Evolutionary conservation across 2,888 invertebrate genomes (phyloP).

Genomic region (Ornithoptera alexandrae): DNA sequence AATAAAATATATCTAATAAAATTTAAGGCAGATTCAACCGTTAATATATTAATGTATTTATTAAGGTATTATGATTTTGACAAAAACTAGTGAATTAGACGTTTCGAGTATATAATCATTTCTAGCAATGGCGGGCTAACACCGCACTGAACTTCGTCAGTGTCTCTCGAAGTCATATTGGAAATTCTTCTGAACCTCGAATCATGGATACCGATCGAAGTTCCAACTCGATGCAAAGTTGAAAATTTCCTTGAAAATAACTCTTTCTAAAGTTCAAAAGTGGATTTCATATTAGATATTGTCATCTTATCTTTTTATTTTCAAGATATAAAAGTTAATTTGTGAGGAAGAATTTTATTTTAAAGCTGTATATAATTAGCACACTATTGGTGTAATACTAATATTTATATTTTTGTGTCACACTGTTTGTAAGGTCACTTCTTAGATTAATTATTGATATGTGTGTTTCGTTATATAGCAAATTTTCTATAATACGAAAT

Average conservation of each 20-base stretch:
- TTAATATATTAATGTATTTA: too few species aligned
- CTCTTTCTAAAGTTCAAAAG: constrained; percentile 21
- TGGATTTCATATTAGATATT: constrained; percentile 10
- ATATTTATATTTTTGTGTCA: too few species aligned
- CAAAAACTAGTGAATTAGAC: constrained; percentile 2
- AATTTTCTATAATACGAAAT: not conserved
- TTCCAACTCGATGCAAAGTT: constrained; percentile 62
- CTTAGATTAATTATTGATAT: too few species aligned
- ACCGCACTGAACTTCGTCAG: constrained; percentile 43
- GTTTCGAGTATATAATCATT: constrained; percentile 59
- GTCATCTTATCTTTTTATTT: constrained; percentile 7
- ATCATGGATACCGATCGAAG: constrained; percentile 59
- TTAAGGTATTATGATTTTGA: not conserved
- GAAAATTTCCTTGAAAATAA: constrained; percentile 51
- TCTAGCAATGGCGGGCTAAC: constrained; percentile 54
- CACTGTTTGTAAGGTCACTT: too few species aligned
- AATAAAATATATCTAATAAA: too few species aligned
- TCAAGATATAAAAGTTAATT: not conserved
- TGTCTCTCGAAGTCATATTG: constrained; percentile 61
- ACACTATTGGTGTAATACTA: too few species aligned
- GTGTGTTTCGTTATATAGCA: too few species aligned
- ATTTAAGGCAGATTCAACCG: too few species aligned
- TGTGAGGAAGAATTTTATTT: not conserved
- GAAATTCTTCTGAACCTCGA: constrained; percentile 73
- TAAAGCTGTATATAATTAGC: too few species aligned